Evolutionary conservation across 2,113 vertebrate species (phyloP).

Genomic region (Mesembrinibis cayennensis): DNA sequence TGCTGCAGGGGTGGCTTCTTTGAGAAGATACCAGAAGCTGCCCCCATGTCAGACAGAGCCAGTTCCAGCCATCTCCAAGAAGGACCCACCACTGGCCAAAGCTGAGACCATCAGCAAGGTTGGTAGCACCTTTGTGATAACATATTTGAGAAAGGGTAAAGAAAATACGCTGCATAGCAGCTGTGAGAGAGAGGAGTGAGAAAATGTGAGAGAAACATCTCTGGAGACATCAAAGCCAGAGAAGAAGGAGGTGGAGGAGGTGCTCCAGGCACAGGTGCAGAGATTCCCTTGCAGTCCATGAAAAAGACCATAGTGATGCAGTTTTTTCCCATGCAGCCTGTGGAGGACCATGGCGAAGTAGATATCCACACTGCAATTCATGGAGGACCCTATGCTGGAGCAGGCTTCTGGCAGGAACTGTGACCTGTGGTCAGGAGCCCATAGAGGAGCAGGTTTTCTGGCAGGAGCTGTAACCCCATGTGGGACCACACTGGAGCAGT

Average conservation of each 20-base stretch:
- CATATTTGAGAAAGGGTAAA: not conserved
- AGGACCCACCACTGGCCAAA: not conserved
- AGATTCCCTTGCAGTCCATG: fast-evolving
- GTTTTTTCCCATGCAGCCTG: not conserved
- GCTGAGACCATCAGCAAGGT: not conserved
- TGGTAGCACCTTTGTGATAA: not conserved
- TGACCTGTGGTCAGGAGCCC: not conserved
- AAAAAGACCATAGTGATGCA: not conserved
- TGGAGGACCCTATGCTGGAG: not conserved
- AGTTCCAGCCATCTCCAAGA: not conserved
- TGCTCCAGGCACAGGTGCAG: not conserved
- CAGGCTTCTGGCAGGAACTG: not conserved
- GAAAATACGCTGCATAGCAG: not conserved
- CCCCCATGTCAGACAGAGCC: not conserved
- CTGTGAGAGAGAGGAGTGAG: not conserved
- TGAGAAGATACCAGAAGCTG: not conserved
- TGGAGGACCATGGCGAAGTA: not conserved
- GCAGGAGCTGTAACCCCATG: not conserved
- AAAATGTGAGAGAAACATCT: not conserved
- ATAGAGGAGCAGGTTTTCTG: not conserved
- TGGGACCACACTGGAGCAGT: not conserved
- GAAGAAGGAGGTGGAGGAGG: not conserved
- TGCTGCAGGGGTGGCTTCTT: not conserved
- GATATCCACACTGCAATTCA: not conserved
- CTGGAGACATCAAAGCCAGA: not conserved